These are phyloP conservation scores for Holcopasites calliopsidis DNA, from an alignment of 1,140 invertebrate genomes.

Conservation along the genomic window DNA sequence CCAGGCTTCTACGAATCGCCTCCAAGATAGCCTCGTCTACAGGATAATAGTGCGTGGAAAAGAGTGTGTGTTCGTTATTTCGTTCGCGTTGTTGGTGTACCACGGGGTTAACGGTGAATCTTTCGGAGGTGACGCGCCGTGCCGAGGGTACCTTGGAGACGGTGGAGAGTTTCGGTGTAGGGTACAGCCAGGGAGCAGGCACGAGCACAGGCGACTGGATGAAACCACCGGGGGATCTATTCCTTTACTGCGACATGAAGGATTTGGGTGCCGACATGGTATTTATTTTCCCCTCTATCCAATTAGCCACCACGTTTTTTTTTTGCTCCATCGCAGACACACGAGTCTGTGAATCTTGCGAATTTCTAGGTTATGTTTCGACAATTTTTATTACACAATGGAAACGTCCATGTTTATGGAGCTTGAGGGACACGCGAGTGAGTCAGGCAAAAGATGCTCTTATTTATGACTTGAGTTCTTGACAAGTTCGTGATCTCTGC, in stretches of 20 bases:
- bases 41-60: slow-evolving; percentile 51
- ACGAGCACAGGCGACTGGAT: slow-evolving; percentile 80
- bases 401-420: slow-evolving; percentile 35
- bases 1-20: slow-evolving; percentile 20
- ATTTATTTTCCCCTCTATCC: slow-evolving; percentile 61
- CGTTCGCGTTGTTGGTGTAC: slow-evolving; percentile 59
- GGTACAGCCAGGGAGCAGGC: slow-evolving; percentile 73
- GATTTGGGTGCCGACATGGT: slow-evolving; percentile 89
- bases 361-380: slow-evolving; percentile 41
- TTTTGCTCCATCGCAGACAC: no score
- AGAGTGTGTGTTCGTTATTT: slow-evolving; percentile 46
- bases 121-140: slow-evolving; percentile 72
- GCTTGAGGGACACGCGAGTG: no score
- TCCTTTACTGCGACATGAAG: slow-evolving; percentile 86
- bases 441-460: not conserved
- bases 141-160: slow-evolving; percentile 75
- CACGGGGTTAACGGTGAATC: slow-evolving; percentile 74
- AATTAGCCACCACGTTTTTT: not conserved
- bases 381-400: not conserved
- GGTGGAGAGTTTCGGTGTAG: slow-evolving; percentile 80
- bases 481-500: not conserved
- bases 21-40: slow-evolving; percentile 27
- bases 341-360: not conserved
- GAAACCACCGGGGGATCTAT: slow-evolving; percentile 86
- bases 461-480: not conserved